phyloP scores from a whole-genome alignment of 2,888 invertebrate genomes.

The Acanthococcus lagerstroemiae region DNA sequence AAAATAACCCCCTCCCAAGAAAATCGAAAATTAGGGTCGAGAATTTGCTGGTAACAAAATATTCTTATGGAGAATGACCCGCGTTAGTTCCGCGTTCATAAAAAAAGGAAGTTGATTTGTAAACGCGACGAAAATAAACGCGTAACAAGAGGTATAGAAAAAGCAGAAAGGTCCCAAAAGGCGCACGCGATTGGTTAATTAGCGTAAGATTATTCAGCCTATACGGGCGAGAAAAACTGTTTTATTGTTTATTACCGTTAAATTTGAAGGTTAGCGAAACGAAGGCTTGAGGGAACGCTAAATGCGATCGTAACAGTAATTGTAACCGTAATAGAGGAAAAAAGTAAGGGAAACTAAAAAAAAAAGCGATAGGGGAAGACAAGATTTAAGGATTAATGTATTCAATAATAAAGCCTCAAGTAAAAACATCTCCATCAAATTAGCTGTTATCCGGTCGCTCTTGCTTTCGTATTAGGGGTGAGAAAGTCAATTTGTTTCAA shows the following conservation, averaged over 20 bases:
- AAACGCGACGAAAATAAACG: too few species aligned
- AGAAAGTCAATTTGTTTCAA: slow-evolving; percentile 33
- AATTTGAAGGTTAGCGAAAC: slow-evolving; percentile 14
- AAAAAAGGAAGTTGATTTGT: too few species aligned
- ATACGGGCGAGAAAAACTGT: too few species aligned
- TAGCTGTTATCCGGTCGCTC: slow-evolving; percentile 30
- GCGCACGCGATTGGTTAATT: slow-evolving; percentile 14
- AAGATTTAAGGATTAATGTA: slow-evolving; percentile 32
- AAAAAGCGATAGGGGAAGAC: slow-evolving; percentile 13
- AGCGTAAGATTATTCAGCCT: slow-evolving; percentile 18
- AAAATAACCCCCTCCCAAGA: too few species aligned
- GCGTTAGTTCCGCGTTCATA: too few species aligned
- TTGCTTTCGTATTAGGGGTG: slow-evolving; percentile 31
- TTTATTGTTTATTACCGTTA: slow-evolving; percentile 27
- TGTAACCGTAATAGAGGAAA: neutral
- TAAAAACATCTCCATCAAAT: slow-evolving; percentile 32
- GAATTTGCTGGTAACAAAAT: too few species aligned
- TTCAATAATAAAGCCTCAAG: slow-evolving; percentile 32
- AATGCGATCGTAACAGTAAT: slow-evolving; percentile 14
- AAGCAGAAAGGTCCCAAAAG: too few species aligned
- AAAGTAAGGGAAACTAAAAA: neutral
- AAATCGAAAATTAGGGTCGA: too few species aligned
- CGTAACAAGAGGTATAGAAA: too few species aligned
- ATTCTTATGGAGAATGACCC: too few species aligned
- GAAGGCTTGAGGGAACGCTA: slow-evolving; percentile 12